A percentile compares a stretch with the other conserved stretches of the same genome.
phyloP scores from a whole-genome alignment of 2,888 invertebrate species.

The Melangyna quadrimaculata region DNA sequence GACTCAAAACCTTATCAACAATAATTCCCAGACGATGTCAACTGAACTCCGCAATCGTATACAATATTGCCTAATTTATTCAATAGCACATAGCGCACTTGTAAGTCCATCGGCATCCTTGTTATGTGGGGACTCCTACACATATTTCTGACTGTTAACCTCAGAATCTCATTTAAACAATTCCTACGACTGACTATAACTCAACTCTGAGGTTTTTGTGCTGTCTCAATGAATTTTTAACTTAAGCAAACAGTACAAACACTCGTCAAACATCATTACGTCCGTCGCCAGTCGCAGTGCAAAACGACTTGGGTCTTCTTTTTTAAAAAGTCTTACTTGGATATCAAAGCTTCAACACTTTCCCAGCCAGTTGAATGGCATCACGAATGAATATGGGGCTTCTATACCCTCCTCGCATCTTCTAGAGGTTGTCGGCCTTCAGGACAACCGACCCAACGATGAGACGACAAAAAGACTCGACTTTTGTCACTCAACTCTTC shows the following conservation, averaged over 20 bases:
- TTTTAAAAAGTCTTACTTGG: constrained; percentile 47
- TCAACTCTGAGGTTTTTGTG: constrained; percentile 42
- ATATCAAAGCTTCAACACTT: constrained; percentile 23
- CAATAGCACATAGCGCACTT: constrained; percentile 51
- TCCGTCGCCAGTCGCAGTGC: constrained; percentile 60
- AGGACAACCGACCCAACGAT: background rate
- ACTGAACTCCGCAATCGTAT: background rate
- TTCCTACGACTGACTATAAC: background rate
- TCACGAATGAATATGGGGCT: background rate
- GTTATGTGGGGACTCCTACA: background rate
- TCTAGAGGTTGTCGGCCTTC: constrained; percentile 66
- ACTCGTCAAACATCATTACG: constrained; percentile 70
- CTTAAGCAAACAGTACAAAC: constrained; percentile 64
- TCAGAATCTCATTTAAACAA: constrained; percentile 49
- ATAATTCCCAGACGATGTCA: constrained; percentile 14
- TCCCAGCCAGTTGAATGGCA: constrained; percentile 52
- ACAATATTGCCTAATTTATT: constrained; percentile 49
- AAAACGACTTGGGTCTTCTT: constrained; percentile 34
- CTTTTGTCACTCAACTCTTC: background rate
- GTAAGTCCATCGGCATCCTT: constrained; percentile 21
- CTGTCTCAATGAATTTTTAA: constrained; percentile 69
- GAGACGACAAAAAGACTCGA: background rate
- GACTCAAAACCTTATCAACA: constrained; percentile 19
- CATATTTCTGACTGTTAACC: constrained; percentile 45
- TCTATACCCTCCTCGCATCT: background rate